Evolutionary conservation across 2,797 vertebrate species (phyloP), one percentile per base, ranked within the genome.

Genomic region (Acridotheres tristis): DNA sequence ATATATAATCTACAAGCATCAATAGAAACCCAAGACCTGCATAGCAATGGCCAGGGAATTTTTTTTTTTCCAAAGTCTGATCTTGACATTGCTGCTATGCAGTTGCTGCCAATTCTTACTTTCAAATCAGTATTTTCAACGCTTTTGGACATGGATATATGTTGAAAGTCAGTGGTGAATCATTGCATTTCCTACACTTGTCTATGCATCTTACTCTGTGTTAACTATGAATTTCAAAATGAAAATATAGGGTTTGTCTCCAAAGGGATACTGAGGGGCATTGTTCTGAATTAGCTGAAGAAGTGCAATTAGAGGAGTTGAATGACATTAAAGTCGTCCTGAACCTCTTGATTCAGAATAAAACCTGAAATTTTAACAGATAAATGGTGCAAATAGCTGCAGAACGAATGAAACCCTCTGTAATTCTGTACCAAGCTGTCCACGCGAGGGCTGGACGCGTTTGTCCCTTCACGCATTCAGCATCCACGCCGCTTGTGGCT

Each of bases 61-160:
- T 81, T 30, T 87, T 90, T 80, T 55, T 67, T 86, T 88, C 75
- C 45, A 36, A 90, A 90, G 76, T 80, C 53, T 66, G 27, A 65
- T 82, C 38, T 76, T 87, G 79, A 89, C 62, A 57, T 65, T 15
- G 4, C 40, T 85, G 26, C 67, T 67, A 23, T 1, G 7, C 55
- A 85, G 68, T 55, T 71, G n/a, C 13, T 78, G 72, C 77, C 81
- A 85, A 65, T 59, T 84, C n/a, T 48, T 68, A 75, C 53, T 92
- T 89, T 79, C 79, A 96, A 91, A 82, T 72, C 68, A 94, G 71
- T 79, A 73, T 88, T 87, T 96, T 89, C 69, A 94, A 66, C 57
- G 23, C 1, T 87, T 80, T 90, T 78, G 45, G 54, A 71, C 27
- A 65, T 27, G 25, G 45, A 67, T 71, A 42, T 71, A 26, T 45